These are phyloP conservation scores for Alcedo quadribrachys DNA, from an alignment of 2,797 vertebrate genomes.

Conservation along the genomic window DNA sequence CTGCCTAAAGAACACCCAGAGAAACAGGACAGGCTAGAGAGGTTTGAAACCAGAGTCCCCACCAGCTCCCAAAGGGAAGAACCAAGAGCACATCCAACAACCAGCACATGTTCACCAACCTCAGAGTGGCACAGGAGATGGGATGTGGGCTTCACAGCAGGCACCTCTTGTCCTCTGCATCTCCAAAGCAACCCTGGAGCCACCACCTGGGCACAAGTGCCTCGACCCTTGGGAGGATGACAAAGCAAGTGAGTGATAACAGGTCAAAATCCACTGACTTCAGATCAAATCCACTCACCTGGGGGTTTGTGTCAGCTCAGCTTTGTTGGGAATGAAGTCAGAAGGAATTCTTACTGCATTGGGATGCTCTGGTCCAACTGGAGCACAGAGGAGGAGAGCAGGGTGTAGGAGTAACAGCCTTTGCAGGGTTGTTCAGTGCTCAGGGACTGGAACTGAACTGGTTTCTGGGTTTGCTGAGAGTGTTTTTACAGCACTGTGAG, in stretches of 20 bases:
- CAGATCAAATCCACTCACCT: neutral
- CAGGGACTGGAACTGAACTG: neutral
- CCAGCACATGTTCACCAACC: neutral
- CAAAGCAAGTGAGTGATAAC: neutral
- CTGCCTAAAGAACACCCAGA: neutral
- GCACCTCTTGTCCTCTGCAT: neutral
- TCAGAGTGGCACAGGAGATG: neutral
- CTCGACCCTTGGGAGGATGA: neutral
- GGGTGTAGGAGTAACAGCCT: neutral
- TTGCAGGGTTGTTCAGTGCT: neutral
- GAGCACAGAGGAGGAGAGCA: neutral
- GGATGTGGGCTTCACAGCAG: neutral
- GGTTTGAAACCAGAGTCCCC: neutral
- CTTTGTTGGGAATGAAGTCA: rapidly evolving
- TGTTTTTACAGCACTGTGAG: neutral
- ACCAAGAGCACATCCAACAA: neutral
- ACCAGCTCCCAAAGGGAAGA: neutral
- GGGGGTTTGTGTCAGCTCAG: neutral
- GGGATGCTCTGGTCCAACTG: neutral
- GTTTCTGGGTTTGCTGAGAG: neutral
- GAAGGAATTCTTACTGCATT: neutral
- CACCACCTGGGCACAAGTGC: rapidly evolving
- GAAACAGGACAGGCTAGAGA: neutral
- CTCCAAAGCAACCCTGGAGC: rapidly evolving
- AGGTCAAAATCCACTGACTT: too few species aligned